phyloP scores from a whole-genome alignment of 2,113 vertebrate species.

The Stigmatopora nigra region DNA sequence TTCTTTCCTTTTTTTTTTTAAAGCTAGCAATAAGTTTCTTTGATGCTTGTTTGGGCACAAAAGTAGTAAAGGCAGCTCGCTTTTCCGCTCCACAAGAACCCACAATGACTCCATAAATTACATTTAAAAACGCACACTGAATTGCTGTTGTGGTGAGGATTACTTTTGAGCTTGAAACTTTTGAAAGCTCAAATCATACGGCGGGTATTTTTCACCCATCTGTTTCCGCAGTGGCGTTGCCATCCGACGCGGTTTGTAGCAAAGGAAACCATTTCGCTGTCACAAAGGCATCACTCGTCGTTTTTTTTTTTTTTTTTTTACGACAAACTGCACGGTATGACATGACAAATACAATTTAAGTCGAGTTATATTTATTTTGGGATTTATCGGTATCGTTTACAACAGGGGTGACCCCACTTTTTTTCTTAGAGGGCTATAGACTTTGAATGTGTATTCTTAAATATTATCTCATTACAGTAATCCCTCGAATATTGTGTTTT shows the following conservation, averaged over 20 bases:
- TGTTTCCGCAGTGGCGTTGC: neutral
- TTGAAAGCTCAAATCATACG: neutral
- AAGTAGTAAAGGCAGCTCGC: neutral
- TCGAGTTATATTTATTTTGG: too few species aligned
- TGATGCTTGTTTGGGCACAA: conserved; percentile 1
- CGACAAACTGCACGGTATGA: neutral
- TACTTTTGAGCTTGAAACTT: neutral
- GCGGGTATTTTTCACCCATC: neutral
- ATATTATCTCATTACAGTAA: too few species aligned
- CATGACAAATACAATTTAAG: neutral
- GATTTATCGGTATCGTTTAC: too few species aligned
- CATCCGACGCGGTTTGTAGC: neutral
- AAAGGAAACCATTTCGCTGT: neutral
- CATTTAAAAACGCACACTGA: conserved; percentile 7
- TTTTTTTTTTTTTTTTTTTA: neutral
- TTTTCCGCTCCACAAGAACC: neutral
- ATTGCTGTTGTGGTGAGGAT: conserved; percentile 11
- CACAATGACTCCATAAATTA: conserved; percentile 1
- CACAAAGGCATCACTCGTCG: neutral
- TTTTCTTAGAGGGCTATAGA: too few species aligned
- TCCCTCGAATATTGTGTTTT: too few species aligned
- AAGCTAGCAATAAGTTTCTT: neutral
- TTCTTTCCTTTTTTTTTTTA: neutral
- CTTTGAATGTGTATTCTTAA: too few species aligned
- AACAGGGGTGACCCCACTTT: too few species aligned